Base-by-base conservation (phyloP, 2,797 vertebrate species). In the Hydrocynus forskahlii region DNA sequence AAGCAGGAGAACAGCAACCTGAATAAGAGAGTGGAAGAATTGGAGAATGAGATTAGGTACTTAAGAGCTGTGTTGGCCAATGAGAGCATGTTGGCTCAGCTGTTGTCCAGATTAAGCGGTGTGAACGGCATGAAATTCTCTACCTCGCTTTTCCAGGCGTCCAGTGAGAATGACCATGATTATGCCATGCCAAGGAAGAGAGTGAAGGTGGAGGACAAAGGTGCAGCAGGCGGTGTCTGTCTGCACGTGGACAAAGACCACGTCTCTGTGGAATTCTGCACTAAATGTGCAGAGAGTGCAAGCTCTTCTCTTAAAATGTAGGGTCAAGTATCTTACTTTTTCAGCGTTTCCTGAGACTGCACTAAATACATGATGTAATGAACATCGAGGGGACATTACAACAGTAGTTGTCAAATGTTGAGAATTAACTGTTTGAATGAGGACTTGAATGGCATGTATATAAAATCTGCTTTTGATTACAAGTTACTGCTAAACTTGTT, bases 401-500 rank as follows among this genome's bases (percentile, higher is more conserved):
- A 90, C 90, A 90, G 75, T 88, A 88, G 78, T 88, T 86, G 79
- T 90, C 77, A 80, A 17, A 86, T 79, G 80, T 87, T 87, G 72
- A 81, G 54, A 78, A 63, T 76, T 89, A 87, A 88, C 78, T 80
- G 74, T 83, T 79, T 81, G 76, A 80, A 70, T 83, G 67, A 83
- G 81, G 76, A 86, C 86, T 84, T 87, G 81, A 90, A 84, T 91
- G 87, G 92, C 91, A 93, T 94, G 92, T 88, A 69, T 89, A 67
- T 81, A 83, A 83, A 84, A 84, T 90, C 76, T 91, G 75, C 76
- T 81, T 90, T 35, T 88, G 85, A 93, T 92, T 95, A 94, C 96
- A 95, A 94, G 92, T 97, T 97, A 97, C 97, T 99, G 97, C 97
- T 99, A 98, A 99, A 98, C 95, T 93, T 98, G 96, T 98, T 97